Evolutionary conservation across 1,140 invertebrate species (phyloP).

Genomic region (Plutomurus gul): DNA sequence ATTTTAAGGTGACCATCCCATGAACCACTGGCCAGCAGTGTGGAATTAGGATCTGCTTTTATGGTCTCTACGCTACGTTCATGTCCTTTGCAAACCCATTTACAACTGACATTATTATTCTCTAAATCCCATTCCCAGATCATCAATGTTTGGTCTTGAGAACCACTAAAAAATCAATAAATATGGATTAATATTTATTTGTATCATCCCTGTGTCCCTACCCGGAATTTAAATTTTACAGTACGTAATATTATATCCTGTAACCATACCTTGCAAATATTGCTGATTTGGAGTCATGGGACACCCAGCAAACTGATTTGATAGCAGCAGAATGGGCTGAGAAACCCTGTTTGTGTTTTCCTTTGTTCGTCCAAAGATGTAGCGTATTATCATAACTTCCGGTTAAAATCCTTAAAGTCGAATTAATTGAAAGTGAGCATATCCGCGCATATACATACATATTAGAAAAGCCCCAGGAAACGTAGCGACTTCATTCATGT

Average conservation of each 20-base stretch:
- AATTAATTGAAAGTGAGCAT: neutral
- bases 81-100: constrained; percentile 83
- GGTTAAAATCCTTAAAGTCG: constrained; percentile 75
- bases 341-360: constrained; percentile 79
- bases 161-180: constrained; percentile 65
- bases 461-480: too few species aligned
- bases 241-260: neutral
- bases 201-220: neutral
- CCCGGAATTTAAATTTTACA: neutral
- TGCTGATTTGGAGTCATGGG: constrained; percentile 65
- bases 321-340: constrained; percentile 83
- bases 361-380: constrained; percentile 84
- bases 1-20: constrained; percentile 77
- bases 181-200: neutral
- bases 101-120: constrained; percentile 76
- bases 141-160: constrained; percentile 89
- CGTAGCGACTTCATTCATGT: constrained; percentile 35
- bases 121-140: constrained; percentile 85
- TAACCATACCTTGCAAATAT: constrained; percentile 72
- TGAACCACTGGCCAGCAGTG: constrained; percentile 82
- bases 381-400: constrained; percentile 95
- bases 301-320: constrained; percentile 86
- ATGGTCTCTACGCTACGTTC: constrained; percentile 85
- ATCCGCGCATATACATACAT: too few species aligned
- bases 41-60: constrained; percentile 67